Base-by-base conservation (phyloP, 2,888 invertebrate species). In the Luperina nickerlii region DNA sequence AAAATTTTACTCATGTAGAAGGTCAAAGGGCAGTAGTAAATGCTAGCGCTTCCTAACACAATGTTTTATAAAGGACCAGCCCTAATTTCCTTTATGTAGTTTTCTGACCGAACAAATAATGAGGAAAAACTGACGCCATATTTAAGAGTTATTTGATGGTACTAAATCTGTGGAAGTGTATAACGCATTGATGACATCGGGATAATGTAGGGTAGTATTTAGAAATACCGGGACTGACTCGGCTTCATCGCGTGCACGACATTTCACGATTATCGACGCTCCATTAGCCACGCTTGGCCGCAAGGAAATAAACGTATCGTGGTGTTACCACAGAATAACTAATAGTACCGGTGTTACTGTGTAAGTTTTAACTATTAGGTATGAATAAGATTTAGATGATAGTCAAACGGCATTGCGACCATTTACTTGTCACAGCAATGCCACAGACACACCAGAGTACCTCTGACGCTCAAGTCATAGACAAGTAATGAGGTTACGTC, bases 61-160 rank as follows among this genome's bases (percentile, higher is more conserved):
- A 3, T 6, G 83, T 86, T 83, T 74, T 74, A 65, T 67, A 77
- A 74, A 78, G 70, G 68, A 27, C 27, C 68, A 42, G 24, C 63
- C 78, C 42, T 82, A 68, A 80, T 78, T 73, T 76, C 48, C 24
- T 76, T 73, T 78, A 85, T 81, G 69, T 72, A 69, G 69, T 75
- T 60, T 84, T 77, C 8, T 84, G 82, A 89, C 81, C 81, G 72
- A 73, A 83, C 79, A 82, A 69, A 79, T 82, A 88, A 80, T 65
- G 69, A 79, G 75, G 68, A 78, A 81, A 85, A 82, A 76, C 63
- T 71, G 60, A 77, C 67, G 68, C 69, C 69, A 82, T 77, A 80
- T 80, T 80, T 84, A 75, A 76, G 79, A 75, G 78, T 70, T 78
- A 68, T 78, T 87, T 76, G 72, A 78, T 72, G 38, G 63, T 45